Percentiles rank a stretch among this genome's conserved stretches.
phyloP scores from a whole-genome alignment of 2,113 vertebrate genomes.

The Martes martes region DNA sequence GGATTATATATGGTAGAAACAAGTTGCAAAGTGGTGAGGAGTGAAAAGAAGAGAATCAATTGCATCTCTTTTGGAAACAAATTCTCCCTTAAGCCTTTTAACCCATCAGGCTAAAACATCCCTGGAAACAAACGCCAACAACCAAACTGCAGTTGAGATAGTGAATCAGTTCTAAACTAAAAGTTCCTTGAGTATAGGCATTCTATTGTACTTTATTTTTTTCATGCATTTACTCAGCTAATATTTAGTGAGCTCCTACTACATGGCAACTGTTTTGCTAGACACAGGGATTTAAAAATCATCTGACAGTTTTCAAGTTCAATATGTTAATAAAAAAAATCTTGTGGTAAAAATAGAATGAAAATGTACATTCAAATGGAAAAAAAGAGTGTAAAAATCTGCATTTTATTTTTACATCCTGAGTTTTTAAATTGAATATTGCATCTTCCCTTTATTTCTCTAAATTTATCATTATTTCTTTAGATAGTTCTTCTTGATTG shows the following conservation, averaged over 20 bases:
- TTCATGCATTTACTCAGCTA: not conserved
- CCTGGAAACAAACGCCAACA: not conserved
- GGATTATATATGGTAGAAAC: not conserved
- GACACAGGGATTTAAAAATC: not conserved
- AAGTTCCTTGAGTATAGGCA: not conserved
- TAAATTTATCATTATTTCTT: not conserved
- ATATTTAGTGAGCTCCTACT: not conserved
- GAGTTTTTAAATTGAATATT: not conserved
- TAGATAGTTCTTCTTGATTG: not conserved
- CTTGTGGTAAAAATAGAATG: not conserved
- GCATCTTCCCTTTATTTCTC: not conserved
- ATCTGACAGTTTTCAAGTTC: not conserved
- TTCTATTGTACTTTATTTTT: not conserved
- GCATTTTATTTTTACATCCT: not conserved
- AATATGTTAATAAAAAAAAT: not conserved
- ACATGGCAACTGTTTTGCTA: not conserved
- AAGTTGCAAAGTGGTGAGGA: not conserved
- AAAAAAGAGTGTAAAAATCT: not conserved
- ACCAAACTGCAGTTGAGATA: not conserved
- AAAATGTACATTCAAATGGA: not conserved
- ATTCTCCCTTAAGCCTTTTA: not conserved
- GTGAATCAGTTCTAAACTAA: not conserved
- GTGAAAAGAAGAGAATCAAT: not conserved
- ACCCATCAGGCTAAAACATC: not conserved
- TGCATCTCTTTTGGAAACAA: not conserved